Base-by-base conservation (phyloP, 1,140 invertebrate species). In the Drosophila insularis region DNA sequence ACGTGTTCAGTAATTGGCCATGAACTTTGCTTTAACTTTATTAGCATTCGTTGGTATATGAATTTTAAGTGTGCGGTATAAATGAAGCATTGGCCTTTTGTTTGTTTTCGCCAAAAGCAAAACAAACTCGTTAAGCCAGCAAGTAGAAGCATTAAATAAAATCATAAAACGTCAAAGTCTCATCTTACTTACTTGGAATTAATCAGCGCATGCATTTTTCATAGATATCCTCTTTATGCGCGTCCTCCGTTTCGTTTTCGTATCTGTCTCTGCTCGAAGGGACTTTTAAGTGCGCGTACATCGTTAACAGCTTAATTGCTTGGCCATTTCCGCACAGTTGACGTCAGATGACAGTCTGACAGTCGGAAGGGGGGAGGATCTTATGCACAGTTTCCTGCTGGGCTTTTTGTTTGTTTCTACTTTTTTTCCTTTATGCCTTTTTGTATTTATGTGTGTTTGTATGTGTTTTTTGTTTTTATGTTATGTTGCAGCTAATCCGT, bases 301-400 rank as follows among this genome's bases (percentile, higher is more conserved):
- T 86, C 82, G 84, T 86, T 86, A 86, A 86, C 80, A 75, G 84
- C 84, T 87, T 87, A 87, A 89, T 89, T 89, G 80, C 80, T 89
- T 77, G 65, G 67, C 80, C 84, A 73, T 89, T 89, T 84, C 65
- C 80, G 71, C 58, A 56, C 72, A 64, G 77, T 74, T 84, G 84
- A 80, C 65, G 84, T 78, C 76, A 84, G 73, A 67, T 54, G 68
- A 64, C 58, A 64, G 66, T 32, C 68, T 32, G 64, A 10, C 37
- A 54, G 64, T 32, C 56, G 56, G 21, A 54, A 54, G 53, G 59
- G 27, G 40, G 40, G 14, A 3, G 40, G 40, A 14, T 62, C 68
- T 32, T 63, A 71, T 58, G 74, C 67, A 32, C 68, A 59, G 82
- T 75, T 79, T 74, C 70, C 74, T 71, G 71, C 55, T 46, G 64